A percentile compares a stretch with the other conserved stretches of the same genome.
Conservation (phyloP, 1,140 invertebrate genomes). For the Atopsyche davidsoni region DNA sequence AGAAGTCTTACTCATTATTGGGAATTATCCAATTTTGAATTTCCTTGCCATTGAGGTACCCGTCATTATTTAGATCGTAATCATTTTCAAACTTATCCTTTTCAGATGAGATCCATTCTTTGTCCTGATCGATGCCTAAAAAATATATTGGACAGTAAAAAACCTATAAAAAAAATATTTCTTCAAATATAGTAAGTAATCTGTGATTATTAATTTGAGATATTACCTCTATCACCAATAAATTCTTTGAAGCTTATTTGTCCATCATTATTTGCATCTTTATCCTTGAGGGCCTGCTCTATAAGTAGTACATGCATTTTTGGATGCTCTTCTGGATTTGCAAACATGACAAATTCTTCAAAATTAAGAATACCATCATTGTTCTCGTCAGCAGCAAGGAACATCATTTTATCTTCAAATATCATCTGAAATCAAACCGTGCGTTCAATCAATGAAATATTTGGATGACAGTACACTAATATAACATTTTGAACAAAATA, state of each 20-base stretch:
- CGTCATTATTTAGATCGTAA: conserved; percentile 84
- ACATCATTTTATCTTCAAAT: conserved; percentile 79
- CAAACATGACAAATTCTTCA: conserved; percentile 83
- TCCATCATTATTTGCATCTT: conserved; percentile 81
- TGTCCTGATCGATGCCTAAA: conserved; percentile 57
- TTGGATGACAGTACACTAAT: not conserved
- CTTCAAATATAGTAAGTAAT: not conserved
- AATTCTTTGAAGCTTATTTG: conserved; percentile 77
- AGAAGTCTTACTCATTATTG: conserved; percentile 71
- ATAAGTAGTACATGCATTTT: conserved; percentile 82
- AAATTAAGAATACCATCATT: conserved; percentile 71
- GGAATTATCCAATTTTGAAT: conserved; percentile 87
- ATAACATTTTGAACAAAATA: conserved; percentile 31
- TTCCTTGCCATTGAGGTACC: conserved; percentile 71
- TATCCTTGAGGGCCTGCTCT: conserved; percentile 76
- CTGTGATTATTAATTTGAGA: not conserved
- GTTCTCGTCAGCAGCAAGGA: conserved; percentile 79
- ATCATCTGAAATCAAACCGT: conserved; percentile 46
- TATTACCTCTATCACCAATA: conserved; percentile 63
- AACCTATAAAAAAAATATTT: conserved; percentile 8
- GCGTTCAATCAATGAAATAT: not conserved
- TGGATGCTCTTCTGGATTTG: conserved; percentile 89
- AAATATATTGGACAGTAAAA: not conserved
- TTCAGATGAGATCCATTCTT: conserved; percentile 76
- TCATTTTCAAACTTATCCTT: conserved; percentile 88